Percentiles rank a stretch among this genome's conserved stretches.
phyloP scores from a whole-genome alignment of 2,888 invertebrate species.

The Acronicta aceris region DNA sequence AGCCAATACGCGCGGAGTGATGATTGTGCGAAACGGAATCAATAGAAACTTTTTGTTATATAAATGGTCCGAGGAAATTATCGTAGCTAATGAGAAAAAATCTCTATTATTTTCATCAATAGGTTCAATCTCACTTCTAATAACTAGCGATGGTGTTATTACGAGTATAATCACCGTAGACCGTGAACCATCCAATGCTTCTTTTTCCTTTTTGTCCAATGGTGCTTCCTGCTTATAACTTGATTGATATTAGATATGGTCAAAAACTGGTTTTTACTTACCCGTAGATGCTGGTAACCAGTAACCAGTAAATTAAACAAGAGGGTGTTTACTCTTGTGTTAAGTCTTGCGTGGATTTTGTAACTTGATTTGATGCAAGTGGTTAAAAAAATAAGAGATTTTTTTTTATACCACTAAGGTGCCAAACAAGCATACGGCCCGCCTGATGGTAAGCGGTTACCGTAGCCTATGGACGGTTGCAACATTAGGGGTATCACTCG shows the following conservation, averaged over 20 bases:
- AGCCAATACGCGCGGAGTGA: conserved; percentile 1
- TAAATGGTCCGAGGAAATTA: conserved; percentile 14
- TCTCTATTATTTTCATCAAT: conserved; percentile 44
- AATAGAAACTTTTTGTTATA: conserved; percentile 8
- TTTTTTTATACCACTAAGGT: too few relatives aligned
- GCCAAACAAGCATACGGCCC: too few relatives aligned
- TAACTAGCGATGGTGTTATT: conserved; percentile 46
- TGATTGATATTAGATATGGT: conserved; percentile 69
- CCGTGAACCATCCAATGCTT: conserved; percentile 61
- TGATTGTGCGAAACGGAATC: conserved; percentile 11
- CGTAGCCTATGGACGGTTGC: too few relatives aligned
- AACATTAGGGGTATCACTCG: too few relatives aligned
- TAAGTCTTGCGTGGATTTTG: conserved; percentile 31
- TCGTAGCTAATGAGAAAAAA: conserved; percentile 23
- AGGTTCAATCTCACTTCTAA: conserved; percentile 33
- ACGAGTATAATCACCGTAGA: conserved; percentile 59
- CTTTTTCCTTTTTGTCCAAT: conserved; percentile 57
- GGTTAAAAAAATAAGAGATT: too few relatives aligned
- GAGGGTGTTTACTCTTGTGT: conserved; percentile 63
- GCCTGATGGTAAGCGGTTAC: too few relatives aligned
- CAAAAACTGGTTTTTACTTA: conserved; percentile 66
- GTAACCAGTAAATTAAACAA: conserved; percentile 54
- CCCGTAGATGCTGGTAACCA: conserved; percentile 59
- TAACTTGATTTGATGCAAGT: conserved; percentile 21
- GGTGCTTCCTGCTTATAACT: conserved; percentile 70